phyloP scores from a whole-genome alignment of 2,797 vertebrate species.

The Sebastes minor region DNA sequence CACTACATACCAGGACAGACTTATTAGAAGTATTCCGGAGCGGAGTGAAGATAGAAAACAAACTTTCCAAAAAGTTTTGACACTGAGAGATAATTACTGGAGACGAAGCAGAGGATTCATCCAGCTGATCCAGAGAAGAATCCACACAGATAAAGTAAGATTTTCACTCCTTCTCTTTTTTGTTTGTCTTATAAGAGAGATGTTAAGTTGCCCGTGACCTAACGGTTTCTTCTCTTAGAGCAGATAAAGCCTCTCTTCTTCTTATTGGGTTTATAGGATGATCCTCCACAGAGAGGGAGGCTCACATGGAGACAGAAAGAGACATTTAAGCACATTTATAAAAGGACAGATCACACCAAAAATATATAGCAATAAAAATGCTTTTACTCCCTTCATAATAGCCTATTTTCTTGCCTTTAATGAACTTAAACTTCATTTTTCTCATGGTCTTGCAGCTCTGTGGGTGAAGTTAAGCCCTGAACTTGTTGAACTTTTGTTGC shows the following conservation, averaged over 20 bases:
- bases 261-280: not conserved
- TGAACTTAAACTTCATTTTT: not conserved
- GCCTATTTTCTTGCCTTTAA: too few species aligned
- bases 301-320: not conserved
- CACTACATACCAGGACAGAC: not conserved
- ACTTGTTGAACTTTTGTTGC: not conserved
- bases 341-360: not conserved
- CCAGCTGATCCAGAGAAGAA: slow-evolving; percentile 28
- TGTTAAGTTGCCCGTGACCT: not conserved
- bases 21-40: slow-evolving; percentile 6
- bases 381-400: too few species aligned
- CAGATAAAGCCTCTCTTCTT: not conserved
- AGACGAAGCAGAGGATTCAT: slow-evolving; percentile 2
- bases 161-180: not conserved
- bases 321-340: not conserved
- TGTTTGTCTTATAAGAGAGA: not conserved
- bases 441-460: not conserved
- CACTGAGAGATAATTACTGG: not conserved
- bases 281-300: not conserved
- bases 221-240: slow-evolving; percentile 3
- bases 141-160: slow-evolving; percentile 50
- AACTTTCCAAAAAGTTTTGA: slow-evolving; percentile 25
- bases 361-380: not conserved
- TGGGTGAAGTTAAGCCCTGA: not conserved
- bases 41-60: not conserved